Percentiles rank a stretch among this genome's conserved stretches.
These are phyloP conservation scores for Hypsibius dujardini DNA, from an alignment of 1,140 invertebrate species.

Conservation along the genomic window DNA sequence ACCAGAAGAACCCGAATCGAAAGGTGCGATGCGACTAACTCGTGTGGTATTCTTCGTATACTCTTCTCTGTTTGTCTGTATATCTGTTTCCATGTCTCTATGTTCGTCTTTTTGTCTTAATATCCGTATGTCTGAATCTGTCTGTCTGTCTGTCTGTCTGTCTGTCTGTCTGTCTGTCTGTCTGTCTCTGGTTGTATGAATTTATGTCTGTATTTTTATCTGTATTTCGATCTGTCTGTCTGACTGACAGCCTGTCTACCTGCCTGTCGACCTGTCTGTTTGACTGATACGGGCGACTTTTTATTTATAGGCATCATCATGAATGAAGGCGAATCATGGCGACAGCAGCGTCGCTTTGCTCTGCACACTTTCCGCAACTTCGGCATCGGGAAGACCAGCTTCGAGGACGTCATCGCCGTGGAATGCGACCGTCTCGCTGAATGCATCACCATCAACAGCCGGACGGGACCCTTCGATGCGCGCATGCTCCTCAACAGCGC, in stretches of 20 bases:
- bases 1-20: neutral
- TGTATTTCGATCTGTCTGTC: neutral
- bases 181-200: no score
- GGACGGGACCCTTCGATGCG: neutral
- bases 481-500: neutral
- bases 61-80: no score
- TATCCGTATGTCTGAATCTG: no score
- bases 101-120: no score
- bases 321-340: slow-evolving; percentile 72
- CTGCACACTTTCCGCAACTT: slow-evolving; percentile 69
- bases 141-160: no score
- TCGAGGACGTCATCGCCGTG: neutral
- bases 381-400: slow-evolving; percentile 36
- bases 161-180: no score
- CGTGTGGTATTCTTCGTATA: no score
- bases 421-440: neutral
- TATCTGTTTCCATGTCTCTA: no score
- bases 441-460: neutral
- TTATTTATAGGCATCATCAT: slow-evolving; percentile 59
- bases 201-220: neutral
- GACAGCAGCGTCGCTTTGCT: slow-evolving; percentile 70
- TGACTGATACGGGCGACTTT: neutral
- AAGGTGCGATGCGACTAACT: neutral
- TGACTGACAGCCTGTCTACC: neutral
- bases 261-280: neutral